Evolutionary conservation across 2,797 vertebrate genomes (phyloP).

Genomic region (Paguma larvata): DNA sequence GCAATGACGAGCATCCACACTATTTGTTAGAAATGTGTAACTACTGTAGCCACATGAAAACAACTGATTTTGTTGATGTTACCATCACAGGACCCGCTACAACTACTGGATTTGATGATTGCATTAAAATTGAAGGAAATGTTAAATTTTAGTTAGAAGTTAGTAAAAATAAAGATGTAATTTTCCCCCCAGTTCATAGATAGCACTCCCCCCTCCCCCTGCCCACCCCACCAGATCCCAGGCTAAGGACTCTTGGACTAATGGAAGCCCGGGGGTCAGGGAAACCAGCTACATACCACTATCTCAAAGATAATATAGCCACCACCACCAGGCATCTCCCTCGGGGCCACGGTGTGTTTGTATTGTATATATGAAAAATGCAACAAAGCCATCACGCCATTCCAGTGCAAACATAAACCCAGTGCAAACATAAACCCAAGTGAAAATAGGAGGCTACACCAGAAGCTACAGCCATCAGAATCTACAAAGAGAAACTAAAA

Average conservation of each 20-base stretch:
- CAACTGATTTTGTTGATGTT: background rate
- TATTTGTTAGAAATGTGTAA: background rate
- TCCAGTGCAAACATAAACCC: background rate
- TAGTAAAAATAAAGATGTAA: background rate
- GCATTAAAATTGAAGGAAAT: background rate
- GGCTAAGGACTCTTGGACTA: background rate
- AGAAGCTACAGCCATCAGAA: background rate
- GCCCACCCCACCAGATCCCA: background rate
- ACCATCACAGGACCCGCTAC: background rate
- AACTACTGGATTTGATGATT: background rate
- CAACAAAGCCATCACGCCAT: background rate
- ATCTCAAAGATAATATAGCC: background rate
- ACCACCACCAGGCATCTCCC: background rate
- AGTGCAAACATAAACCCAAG: background rate
- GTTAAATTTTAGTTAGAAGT: background rate
- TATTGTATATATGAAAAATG: background rate
- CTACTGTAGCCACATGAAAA: background rate
- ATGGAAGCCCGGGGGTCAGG: background rate
- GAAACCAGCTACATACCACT: background rate
- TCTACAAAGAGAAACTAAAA: constrained; percentile 37
- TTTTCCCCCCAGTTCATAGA: background rate
- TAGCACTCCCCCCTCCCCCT: no score
- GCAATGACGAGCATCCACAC: background rate
- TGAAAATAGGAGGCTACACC: background rate
- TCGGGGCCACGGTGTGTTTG: background rate